Evolutionary conservation across 2,797 vertebrate genomes (phyloP), one percentile per base, ranked within the genome.

Genomic region (Hydrolagus colliei): DNA sequence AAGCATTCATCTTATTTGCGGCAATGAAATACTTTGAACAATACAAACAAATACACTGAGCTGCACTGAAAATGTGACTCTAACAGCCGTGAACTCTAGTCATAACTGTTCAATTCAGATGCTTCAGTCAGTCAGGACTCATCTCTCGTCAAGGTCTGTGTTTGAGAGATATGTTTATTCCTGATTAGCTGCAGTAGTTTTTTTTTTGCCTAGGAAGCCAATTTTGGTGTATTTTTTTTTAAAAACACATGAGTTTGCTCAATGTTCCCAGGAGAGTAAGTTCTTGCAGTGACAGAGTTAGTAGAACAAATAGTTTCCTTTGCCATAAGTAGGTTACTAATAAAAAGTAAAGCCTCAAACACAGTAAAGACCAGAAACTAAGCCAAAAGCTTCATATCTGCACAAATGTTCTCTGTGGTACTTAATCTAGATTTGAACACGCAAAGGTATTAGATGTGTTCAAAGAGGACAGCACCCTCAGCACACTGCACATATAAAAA

Each of bases 71-170:
- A 32, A 59, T 59, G 4, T 76, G 74, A 18, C 5, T 41, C 41
- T 71, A 9, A 41, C 41, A 68, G 9, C 65, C 18, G 27, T 68
- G 52, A n/a, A 9, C 9, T 61, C 3, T 52, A 9, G 18, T 71
- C 79, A 84, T 20, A 18, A 6, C 68, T 67, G 68, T 84, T 84
- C 65, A 84, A 13, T 79, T 63, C 77, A 79, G 63, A 27, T 62
- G 63, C 20, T 7, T 20, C 9, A 74, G 73, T 74, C 73, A 74
- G 10, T 74, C 73, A 63, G 77, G 18, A 79, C n/a, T 79, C 6
- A 79, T 3, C 41, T 79, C 63, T 79, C 59, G 27, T 68, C 10
- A 12, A 63, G 32, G 41, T 84, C 63, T 71, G 65, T 9, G 13
- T 16, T 68, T 65, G 61, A 80, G 12, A 65, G 61, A 32, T 80